Evolutionary conservation across 1,140 invertebrate species (phyloP).

Genomic region (Calliopsis andreniformis): DNA sequence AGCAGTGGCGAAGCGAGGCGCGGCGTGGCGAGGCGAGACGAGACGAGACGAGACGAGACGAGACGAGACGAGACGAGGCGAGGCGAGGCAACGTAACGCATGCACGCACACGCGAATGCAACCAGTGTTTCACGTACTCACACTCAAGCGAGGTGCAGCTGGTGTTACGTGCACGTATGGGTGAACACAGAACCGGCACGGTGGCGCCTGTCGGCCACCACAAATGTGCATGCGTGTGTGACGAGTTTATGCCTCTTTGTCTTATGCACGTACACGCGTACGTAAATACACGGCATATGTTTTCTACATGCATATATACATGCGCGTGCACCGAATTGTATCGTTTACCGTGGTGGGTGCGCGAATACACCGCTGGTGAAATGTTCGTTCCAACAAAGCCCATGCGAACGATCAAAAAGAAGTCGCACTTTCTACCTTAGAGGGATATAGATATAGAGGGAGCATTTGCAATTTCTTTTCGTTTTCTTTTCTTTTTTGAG

Average conservation of each 20-base stretch:
- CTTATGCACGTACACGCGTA: slow-evolving; percentile 41
- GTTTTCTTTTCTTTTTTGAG: too few relatives aligned
- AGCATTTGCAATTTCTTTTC: too few relatives aligned
- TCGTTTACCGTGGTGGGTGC: background rate
- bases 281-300: background rate
- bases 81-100: slow-evolving; percentile 44
- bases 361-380: background rate
- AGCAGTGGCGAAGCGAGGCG: background rate
- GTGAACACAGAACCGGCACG: slow-evolving; percentile 44
- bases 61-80: too few relatives aligned
- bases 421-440: too few relatives aligned
- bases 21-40: too few relatives aligned
- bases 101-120: slow-evolving; percentile 45
- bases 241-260: slow-evolving; percentile 67
- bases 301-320: background rate
- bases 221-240: slow-evolving; percentile 76
- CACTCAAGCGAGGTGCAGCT: slow-evolving; percentile 40
- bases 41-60: background rate
- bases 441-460: too few relatives aligned
- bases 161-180: slow-evolving; percentile 34
- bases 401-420: too few relatives aligned
- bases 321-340: background rate
- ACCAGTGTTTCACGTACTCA: slow-evolving; percentile 47
- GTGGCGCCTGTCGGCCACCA: slow-evolving; percentile 77
- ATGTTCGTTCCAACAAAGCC: background rate